Base-by-base conservation (phyloP, 2,888 invertebrate genomes). In the Cephonodes hylas region DNA sequence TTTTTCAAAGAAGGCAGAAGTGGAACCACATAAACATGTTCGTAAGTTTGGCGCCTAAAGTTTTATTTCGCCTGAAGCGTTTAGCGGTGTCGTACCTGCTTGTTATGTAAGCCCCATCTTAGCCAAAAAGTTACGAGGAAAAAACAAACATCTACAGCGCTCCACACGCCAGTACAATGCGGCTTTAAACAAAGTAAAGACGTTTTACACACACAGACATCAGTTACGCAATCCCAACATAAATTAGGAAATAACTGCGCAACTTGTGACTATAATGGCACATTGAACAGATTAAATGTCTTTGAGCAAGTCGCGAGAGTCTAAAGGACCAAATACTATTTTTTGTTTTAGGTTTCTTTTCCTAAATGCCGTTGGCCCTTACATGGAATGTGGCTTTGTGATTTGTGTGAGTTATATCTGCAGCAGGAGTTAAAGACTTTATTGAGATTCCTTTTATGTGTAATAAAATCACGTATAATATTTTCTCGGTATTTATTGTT, bases 201-300 rank as follows among this genome's bases (percentile, higher is more conserved):
- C 63, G 59, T 63, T 61, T 67, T 68, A 61, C 38, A 67, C 70
- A 65, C 67, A 61, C 42, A 66, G 62, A 63, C 60, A 68, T 64
- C 65, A 68, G 73, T 68, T 74, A 79, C 72, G 74, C 73, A 70
- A 70, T 69, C 67, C 76, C 64, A 65, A 82, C 81, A 86, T 90
- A 89, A 89, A 88, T 90, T 84, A 83, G 72, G 73, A 80, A 83
- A 81, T 82, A 87, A 90, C 82, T 81, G 86, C 80, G 81, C 72
- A 89, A 90, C 81, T 90, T 89, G 83, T 81, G 85, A 83, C 83
- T 85, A 76, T 87, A 88, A 88, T 86, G 82, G 80, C 83, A 83
- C 85, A 88, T 87, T 81, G 84, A 84, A 81, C 83, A 83, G 86
- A 89, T 89, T 89, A 89, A 86, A 83, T 71, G 84, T 76, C 77